These are phyloP conservation scores for Rhagonycha lutea DNA, from an alignment of 2,888 invertebrate genomes.

Conservation along the genomic window DNA sequence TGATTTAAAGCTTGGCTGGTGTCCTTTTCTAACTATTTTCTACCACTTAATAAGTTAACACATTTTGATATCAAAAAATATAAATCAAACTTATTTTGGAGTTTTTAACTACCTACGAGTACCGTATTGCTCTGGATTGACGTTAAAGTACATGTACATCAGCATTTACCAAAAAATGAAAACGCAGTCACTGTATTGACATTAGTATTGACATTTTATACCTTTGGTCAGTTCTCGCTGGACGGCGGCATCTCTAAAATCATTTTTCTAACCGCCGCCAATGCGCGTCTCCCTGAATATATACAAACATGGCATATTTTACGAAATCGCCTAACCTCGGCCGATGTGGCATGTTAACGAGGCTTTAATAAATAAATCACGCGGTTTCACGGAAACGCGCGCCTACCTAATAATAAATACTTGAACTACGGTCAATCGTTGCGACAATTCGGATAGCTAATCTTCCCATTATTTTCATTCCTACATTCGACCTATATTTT, in stretches of 20 bases:
- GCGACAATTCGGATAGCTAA: conserved; percentile 46
- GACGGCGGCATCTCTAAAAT: conserved; percentile 36
- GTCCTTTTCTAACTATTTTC: conserved; percentile 39
- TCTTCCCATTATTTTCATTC: conserved; percentile 35
- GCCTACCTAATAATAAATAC: conserved; percentile 48
- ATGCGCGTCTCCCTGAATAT: conserved; percentile 34
- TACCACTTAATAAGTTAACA: conserved; percentile 54
- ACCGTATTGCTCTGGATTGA: conserved; percentile 59
- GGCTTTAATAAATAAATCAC: conserved; percentile 48
- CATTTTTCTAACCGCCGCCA: conserved; percentile 28
- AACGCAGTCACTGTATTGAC: conserved; percentile 54
- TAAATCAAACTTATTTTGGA: conserved; percentile 51
- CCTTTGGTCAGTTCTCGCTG: conserved; percentile 54
- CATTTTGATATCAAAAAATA: conserved; percentile 56
- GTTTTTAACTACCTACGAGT: conserved; percentile 52
- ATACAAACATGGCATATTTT: conserved; percentile 33
- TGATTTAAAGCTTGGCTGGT: conserved; percentile 42
- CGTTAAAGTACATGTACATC: conserved; percentile 50
- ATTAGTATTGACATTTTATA: conserved; percentile 55
- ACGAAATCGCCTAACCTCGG: conserved; percentile 39
- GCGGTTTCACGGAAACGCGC: conserved; percentile 52
- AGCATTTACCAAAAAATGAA: conserved; percentile 43
- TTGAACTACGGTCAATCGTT: conserved; percentile 51
- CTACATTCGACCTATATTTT: conserved; percentile 38
- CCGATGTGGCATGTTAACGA: conserved; percentile 32